Base-by-base conservation (phyloP, 2,888 invertebrate species). In the Linnaemya vulpina region DNA sequence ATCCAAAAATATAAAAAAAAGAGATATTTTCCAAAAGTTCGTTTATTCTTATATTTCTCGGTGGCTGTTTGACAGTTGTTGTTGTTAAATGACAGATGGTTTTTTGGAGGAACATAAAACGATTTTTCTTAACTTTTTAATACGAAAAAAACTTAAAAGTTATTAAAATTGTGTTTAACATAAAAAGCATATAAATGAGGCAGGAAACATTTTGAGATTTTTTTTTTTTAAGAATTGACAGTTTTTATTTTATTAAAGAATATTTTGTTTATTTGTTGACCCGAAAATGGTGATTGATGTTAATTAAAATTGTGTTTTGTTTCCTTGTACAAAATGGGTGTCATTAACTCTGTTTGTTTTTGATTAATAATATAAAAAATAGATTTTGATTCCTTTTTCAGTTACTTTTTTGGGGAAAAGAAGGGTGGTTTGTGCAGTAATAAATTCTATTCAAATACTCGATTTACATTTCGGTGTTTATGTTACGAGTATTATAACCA, bases 61-160 rank as follows among this genome's bases (percentile, higher is more conserved):
- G 62, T 53, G 40, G 35, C 67, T 65, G 73, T 68, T 77, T 81
- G 77, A 77, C 67, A 81, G 70, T 81, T 81, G 38, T 38, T 67
- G 40, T 71, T 68, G 55, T 17, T 49, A 46, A 81, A 81, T 77
- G 84, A 77, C 84, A 81, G 84, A 81, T 84, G 77, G 62, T 77
- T 81, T 51, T 60, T 62, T 25, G 46, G 68, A 15, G 35, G 7
- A 55, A 49, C 25, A 62, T 13, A 62, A 53, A 68, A 51, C 40
- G 67, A 35, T 55, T 77, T 55, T 55, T 62, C 20, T 40, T 46
- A 55, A 79, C 46, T 76, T 68, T 68, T 76, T 65, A 35, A 63
- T 65, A 65, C 60, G 11, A 60, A 46, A 73, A 63, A 65, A 40
- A n/a, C n/a, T 43, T 2, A 35, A 74, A 80, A 80, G 51, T 60